Percentiles rank a stretch among this genome's conserved stretches.
Evolutionary conservation across 2,797 vertebrate genomes (phyloP).

Genomic region (Triplophysa bombifrons): DNA sequence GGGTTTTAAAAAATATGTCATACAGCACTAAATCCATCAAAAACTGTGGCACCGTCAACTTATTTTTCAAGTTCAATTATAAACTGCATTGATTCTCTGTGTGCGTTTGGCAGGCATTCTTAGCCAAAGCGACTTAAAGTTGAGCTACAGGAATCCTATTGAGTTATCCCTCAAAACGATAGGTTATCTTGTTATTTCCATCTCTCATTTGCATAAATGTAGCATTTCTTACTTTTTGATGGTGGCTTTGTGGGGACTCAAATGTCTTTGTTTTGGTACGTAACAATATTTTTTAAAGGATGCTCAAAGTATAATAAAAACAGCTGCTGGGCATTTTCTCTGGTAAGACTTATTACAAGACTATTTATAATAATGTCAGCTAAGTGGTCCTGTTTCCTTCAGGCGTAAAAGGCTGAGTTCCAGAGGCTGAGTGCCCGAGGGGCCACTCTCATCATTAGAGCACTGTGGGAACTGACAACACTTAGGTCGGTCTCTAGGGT

Average conservation of each 20-base stretch:
- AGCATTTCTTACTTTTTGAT: neutral
- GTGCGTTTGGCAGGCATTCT: no score
- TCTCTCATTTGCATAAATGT: neutral
- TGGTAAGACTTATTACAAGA: neutral
- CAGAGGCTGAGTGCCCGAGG: neutral
- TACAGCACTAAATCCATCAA: no score
- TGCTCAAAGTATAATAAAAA: neutral
- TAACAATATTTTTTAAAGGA: neutral
- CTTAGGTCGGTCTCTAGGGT: conserved; percentile 7
- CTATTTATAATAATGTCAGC: conserved; percentile 1
- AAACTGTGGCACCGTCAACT: no score
- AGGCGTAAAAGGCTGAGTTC: neutral
- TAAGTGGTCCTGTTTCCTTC: neutral
- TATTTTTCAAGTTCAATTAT: no score
- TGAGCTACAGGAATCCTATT: no score
- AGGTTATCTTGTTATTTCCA: neutral
- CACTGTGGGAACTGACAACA: conserved; percentile 17
- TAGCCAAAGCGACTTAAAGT: no score
- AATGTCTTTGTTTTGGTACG: neutral
- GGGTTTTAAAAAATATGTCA: no score
- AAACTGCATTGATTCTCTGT: no score
- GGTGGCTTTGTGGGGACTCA: neutral
- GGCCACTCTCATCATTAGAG: conserved; percentile 44
- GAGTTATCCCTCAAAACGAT: neutral
- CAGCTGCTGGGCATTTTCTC: neutral